A percentile compares a stretch with the other conserved stretches of the same genome.
Evolutionary conservation across 2,113 vertebrate species (phyloP).

Genomic region (Excalfactoria chinensis): DNA sequence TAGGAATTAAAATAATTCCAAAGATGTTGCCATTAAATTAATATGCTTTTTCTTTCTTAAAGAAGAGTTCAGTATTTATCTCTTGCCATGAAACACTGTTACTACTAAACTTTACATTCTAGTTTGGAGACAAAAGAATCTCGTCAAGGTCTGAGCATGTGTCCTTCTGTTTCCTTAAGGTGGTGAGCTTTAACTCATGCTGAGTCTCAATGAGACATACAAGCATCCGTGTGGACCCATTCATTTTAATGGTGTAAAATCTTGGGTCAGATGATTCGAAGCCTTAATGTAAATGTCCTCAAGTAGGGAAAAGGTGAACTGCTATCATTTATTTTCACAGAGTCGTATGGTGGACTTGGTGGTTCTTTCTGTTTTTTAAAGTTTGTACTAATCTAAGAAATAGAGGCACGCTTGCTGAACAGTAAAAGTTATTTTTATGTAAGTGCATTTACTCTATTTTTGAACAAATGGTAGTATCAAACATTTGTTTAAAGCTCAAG

Average conservation of each 20-base stretch:
- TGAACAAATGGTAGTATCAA: slow-evolving; percentile 40
- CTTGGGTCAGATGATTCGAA: slow-evolving; percentile 80
- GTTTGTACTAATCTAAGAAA: slow-evolving; percentile 72
- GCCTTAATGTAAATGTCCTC: slow-evolving; percentile 83
- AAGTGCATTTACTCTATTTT: slow-evolving; percentile 76
- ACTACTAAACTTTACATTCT: slow-evolving; percentile 67
- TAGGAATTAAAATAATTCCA: slow-evolving; percentile 77
- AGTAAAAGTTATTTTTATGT: slow-evolving; percentile 67
- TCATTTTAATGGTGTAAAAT: slow-evolving; percentile 65
- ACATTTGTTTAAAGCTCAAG: slow-evolving; percentile 36
- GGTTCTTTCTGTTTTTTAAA: slow-evolving; percentile 30
- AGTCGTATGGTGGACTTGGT: slow-evolving; percentile 9
- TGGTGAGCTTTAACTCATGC: slow-evolving; percentile 78
- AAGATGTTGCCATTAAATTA: slow-evolving; percentile 75
- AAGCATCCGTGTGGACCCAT: slow-evolving; percentile 47
- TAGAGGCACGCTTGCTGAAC: slow-evolving; percentile 76
- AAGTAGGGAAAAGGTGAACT: slow-evolving; percentile 64
- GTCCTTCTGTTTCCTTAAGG: slow-evolving; percentile 76
- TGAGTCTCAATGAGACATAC: slow-evolving; percentile 65
- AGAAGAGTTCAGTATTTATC: slow-evolving; percentile 68
- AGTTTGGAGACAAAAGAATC: slow-evolving; percentile 34
- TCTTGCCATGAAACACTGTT: slow-evolving; percentile 78
- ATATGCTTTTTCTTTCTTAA: slow-evolving; percentile 50
- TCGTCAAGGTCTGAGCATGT: slow-evolving; percentile 64
- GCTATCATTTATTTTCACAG: slow-evolving; percentile 53